These are phyloP conservation scores for Microctonus brassicae DNA, from an alignment of 2,888 invertebrate genomes.

Conservation along the genomic window DNA sequence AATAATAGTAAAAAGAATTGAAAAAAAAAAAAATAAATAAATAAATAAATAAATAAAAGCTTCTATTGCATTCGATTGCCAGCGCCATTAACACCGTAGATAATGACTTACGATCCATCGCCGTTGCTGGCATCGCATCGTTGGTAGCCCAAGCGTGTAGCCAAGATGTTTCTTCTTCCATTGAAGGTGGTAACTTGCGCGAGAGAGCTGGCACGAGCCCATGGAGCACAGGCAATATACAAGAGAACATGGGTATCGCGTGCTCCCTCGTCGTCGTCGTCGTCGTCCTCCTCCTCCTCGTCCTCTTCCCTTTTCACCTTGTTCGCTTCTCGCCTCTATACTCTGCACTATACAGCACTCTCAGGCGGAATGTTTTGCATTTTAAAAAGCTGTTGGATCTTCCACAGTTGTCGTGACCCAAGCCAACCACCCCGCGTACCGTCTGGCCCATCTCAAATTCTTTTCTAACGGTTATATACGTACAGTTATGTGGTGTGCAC, in stretches of 20 bases:
- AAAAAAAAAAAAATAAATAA: neutral
- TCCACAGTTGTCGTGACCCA: slow-evolving; percentile 37
- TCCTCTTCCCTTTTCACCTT: neutral
- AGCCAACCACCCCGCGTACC: neutral
- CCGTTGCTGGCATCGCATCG: neutral
- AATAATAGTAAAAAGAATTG: neutral
- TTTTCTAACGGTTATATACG: neutral
- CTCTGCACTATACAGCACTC: slow-evolving; percentile 45
- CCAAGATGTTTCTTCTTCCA: slow-evolving; percentile 33
- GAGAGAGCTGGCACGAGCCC: slow-evolving; percentile 26
- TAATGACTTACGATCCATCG: slow-evolving; percentile 3
- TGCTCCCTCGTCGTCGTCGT: slow-evolving; percentile 13
- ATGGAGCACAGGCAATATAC: slow-evolving; percentile 29
- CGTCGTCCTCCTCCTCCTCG: neutral
- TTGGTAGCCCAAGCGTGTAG: slow-evolving; percentile 18
- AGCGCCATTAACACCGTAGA: neutral
- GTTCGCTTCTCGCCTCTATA: slow-evolving; percentile 25
- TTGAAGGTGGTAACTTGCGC: slow-evolving; percentile 1
- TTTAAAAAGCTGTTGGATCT: slow-evolving; percentile 65
- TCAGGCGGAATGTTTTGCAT: slow-evolving; percentile 66
- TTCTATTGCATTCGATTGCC: neutral
- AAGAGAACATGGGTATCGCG: neutral
- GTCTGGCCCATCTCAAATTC: neutral
- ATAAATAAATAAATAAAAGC: neutral
- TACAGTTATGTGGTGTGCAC: neutral